These are phyloP conservation scores for Linnaemya vulpina DNA, from an alignment of 2,888 invertebrate species.

Conservation along the genomic window DNA sequence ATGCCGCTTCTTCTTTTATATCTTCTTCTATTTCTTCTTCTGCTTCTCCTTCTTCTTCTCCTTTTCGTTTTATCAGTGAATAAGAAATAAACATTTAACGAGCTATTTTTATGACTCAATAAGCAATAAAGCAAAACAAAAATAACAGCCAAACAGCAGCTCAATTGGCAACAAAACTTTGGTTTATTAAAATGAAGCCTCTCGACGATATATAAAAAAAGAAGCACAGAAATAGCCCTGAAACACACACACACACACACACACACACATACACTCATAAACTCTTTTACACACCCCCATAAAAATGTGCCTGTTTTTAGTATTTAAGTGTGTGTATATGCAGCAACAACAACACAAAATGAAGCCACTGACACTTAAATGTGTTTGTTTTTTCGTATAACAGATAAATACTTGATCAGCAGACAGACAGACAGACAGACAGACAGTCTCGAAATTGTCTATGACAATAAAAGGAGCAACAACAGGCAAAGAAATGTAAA, in stretches of 20 bases:
- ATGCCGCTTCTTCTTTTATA: too few relatives aligned
- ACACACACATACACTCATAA: constrained; percentile 19
- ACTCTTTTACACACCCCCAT: background rate
- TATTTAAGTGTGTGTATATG: constrained; percentile 15
- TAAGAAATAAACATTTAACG: constrained; percentile 71
- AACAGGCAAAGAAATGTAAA: constrained; percentile 53
- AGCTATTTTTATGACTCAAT: constrained; percentile 71
- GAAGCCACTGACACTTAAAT: constrained; percentile 12
- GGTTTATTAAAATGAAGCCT: constrained; percentile 70
- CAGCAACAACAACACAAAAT: background rate
- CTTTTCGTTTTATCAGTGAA: constrained; percentile 45
- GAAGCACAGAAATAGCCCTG: constrained; percentile 60
- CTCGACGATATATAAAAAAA: constrained; percentile 66
- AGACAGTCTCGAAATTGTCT: constrained; percentile 13
- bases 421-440: constrained; percentile 43
- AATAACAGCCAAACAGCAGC: constrained; percentile 30
- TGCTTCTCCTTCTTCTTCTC: background rate
- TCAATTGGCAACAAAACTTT: constrained; percentile 58
- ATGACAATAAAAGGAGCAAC: constrained; percentile 15
- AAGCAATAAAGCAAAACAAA: constrained; percentile 65
- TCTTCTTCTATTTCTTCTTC: background rate
- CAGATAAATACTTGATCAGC: constrained; percentile 36
- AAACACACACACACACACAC: constrained; percentile 19
- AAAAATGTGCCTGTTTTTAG: background rate
- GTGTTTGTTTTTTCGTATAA: constrained; percentile 18